Base-by-base conservation (phyloP, 2,797 vertebrate species). In the Danionella dracula region DNA sequence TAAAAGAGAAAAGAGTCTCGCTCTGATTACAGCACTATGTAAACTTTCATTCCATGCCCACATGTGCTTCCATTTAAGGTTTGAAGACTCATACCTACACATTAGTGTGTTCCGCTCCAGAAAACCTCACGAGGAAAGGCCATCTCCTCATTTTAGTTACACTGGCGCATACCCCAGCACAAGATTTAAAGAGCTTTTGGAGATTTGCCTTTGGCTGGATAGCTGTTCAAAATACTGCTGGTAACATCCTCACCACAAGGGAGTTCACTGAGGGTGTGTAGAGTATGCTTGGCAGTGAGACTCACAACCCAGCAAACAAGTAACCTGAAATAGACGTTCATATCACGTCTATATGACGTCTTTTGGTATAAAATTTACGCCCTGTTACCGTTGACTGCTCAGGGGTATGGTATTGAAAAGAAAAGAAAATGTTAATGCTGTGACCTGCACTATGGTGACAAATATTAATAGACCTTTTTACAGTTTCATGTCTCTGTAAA, bases 51-150 rank as follows among this genome's bases (percentile, higher is more conserved):
- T 86, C 72, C 67, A 59, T n/a, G 31, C 66, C 76, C 64, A 85
- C 88, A 89, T 89, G 85, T 90, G 89, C 82, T 90, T 88, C 87
- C 85, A 89, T 90, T 91, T 90, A 90, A 73, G 82, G 66, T 79
- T 84, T 78, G 83, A 83, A 82, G 74, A 83, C 71, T 51, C 83
- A 87, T 85, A 78, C 84, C 81, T 88, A 84, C 81, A 84, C 76
- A 85, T 86, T 88, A 82, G 71, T 70, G 55, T 71, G 49, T 72
- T 57, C 66, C 21, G 41, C 68, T 71, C 42, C 66, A 76, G 72
- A 78, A 84, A 73, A 63, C 42, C 48, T 68, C n/a, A n/a, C 29
- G 69, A 67, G 83, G 80, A 66, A 70, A 67, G 66, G 8, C 79
- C 70, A 9, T 63, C 55, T 85, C 85, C 68, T 81, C 76, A 57